Base-by-base conservation (phyloP, 2,888 invertebrate genomes). In the Pyrocoelia pectoralis region DNA sequence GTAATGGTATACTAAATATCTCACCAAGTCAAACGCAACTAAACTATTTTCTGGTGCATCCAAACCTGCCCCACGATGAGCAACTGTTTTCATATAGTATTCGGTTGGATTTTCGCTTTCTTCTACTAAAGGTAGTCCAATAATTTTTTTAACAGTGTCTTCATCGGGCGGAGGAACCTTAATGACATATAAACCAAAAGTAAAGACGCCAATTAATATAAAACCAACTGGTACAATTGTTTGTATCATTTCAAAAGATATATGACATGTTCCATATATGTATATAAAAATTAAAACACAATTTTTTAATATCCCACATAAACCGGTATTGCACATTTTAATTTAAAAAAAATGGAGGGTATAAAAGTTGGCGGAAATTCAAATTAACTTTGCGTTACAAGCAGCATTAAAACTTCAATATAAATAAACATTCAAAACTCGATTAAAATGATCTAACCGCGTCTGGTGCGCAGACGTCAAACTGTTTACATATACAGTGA, bases 31-130 rank as follows among this genome's bases (percentile, higher is more conserved):
- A 72, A 93, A 88, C 1, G 93, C 92, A 56, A 85, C 85, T 67
- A 93, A 76, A 67, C 90, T 92, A 78, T 93, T 93, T 80, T 93
- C 93, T 0, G 93, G 93, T 2, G 90, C 92, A 81, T 93, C 92
- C 43, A 89, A 81, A 1, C 87, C 88, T 9, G 89, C 91, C 2
- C 91, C 93, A 74, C 93, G 84, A 73, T 93, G 93, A 0, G 90
- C 92, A 60, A 91, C 86, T 46, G 89, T 86, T 73, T 83, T 84
- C 72, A 89, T 84, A 1, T 86, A 79, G 75, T 81, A 81, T 70
- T 80, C 80, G 13, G 80, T 80, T 1, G 85, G 81, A 57, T 82
- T 72, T 0, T 77, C 70, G 24, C 82, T 82, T 28, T 84, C 78
- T 14, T 82, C 81, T 50, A 84, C 83, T 33, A 68, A 61, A 43